phyloP scores from a whole-genome alignment of 2,888 invertebrate genomes.

The Andrena chrysosceles region DNA sequence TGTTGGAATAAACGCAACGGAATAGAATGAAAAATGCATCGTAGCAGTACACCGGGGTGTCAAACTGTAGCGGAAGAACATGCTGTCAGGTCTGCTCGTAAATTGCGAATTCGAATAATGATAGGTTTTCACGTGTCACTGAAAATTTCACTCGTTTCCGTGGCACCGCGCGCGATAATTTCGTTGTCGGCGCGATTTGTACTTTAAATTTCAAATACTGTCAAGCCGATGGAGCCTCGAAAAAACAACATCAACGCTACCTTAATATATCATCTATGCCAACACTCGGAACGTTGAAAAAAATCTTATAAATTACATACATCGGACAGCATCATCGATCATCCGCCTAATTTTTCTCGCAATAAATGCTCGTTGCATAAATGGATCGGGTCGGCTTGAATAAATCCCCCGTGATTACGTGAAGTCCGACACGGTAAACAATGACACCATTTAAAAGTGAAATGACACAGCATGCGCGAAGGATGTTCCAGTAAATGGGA shows the following conservation, averaged over 20 bases:
- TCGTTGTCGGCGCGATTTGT: background rate
- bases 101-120: conserved; percentile 14
- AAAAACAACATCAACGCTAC: too few relatives aligned
- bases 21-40: conserved; percentile 26
- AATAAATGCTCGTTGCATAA: background rate
- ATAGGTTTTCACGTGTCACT: background rate
- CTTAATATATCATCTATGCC: too few relatives aligned
- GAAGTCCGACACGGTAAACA: background rate
- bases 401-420: background rate
- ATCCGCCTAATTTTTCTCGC: background rate
- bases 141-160: background rate
- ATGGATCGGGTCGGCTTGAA: background rate
- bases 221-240: too few relatives aligned
- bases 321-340: too few relatives aligned
- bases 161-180: background rate
- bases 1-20: conserved; percentile 13
- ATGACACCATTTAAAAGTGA: conserved; percentile 1
- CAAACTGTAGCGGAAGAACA: background rate
- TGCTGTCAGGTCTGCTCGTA: background rate
- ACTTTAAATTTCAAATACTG: background rate
- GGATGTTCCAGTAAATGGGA: conserved; percentile 55
- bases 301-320: too few relatives aligned
- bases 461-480: background rate
- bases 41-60: background rate
- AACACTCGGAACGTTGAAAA: too few relatives aligned